A percentile compares a stretch with the other conserved stretches of the same genome.
Evolutionary conservation across 2,113 vertebrate genomes (phyloP).

Genomic region (Eurystomus gularis): DNA sequence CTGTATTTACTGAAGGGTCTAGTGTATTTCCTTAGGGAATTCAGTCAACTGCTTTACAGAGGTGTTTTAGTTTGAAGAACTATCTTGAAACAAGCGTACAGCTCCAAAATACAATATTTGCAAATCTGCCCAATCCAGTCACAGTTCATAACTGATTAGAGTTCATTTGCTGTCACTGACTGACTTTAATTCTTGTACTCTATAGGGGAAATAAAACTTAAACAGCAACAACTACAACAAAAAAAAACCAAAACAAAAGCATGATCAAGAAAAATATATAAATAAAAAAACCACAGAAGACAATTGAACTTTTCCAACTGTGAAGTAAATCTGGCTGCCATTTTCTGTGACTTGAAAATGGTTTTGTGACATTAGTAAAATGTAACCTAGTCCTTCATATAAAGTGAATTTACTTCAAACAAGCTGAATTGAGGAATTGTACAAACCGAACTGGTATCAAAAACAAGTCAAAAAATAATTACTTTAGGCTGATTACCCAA

Average conservation of each 20-base stretch:
- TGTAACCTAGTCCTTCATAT: background rate
- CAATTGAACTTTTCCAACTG: background rate
- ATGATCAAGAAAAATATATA: background rate
- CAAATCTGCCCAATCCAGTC: background rate
- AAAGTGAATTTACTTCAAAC: background rate
- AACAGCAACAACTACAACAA: background rate
- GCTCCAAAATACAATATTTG: background rate
- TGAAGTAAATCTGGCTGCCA: background rate
- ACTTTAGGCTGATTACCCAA: background rate
- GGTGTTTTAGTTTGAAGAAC: background rate
- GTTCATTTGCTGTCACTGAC: background rate
- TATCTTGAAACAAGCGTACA: background rate
- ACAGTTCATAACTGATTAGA: background rate
- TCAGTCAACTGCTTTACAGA: background rate
- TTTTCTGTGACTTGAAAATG: background rate
- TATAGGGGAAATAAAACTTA: background rate
- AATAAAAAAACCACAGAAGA: background rate
- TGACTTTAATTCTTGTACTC: background rate
- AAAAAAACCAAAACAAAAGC: background rate
- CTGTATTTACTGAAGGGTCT: background rate
- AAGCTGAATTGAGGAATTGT: background rate
- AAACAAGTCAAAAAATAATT: accelerated
- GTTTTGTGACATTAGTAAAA: background rate
- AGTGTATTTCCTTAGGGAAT: background rate
- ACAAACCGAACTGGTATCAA: background rate